These are phyloP conservation scores for Jacana jacana DNA, from an alignment of 2,113 vertebrate genomes.

Conservation along the genomic window DNA sequence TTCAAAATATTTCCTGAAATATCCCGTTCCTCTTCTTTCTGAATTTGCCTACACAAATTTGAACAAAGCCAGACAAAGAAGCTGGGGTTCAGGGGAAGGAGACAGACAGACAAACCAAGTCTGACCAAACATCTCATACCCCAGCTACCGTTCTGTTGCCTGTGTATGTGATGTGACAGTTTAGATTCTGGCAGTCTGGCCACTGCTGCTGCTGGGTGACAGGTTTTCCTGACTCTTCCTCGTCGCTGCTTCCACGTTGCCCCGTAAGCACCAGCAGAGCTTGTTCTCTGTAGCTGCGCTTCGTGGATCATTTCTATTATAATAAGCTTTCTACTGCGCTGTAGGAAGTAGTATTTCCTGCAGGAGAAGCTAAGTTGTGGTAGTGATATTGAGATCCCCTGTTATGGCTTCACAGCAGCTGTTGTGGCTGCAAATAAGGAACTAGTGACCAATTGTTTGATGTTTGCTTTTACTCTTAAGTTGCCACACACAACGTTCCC, in stretches of 20 bases:
- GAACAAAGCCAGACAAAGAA: not conserved
- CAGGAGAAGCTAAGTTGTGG: not conserved
- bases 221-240: not conserved
- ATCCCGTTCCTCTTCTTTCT: not conserved
- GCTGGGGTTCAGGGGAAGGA: not conserved
- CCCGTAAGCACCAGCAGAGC: not conserved
- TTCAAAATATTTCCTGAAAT: constrained; percentile 8
- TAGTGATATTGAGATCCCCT: not conserved
- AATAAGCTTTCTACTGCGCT: not conserved
- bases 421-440: not conserved
- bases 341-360: not conserved
- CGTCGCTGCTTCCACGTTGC: not conserved
- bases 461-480: not conserved
- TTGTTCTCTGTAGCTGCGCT: not conserved
- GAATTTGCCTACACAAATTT: not conserved
- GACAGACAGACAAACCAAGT: not conserved
- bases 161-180: not conserved
- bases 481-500: not conserved
- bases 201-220: not conserved
- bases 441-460: not conserved
- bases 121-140: not conserved
- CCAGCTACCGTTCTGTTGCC: not conserved
- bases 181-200: not conserved
- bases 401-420: not conserved
- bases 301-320: not conserved